phyloP scores from a whole-genome alignment of 2,113 vertebrate genomes.

The Hyla sarda region DNA sequence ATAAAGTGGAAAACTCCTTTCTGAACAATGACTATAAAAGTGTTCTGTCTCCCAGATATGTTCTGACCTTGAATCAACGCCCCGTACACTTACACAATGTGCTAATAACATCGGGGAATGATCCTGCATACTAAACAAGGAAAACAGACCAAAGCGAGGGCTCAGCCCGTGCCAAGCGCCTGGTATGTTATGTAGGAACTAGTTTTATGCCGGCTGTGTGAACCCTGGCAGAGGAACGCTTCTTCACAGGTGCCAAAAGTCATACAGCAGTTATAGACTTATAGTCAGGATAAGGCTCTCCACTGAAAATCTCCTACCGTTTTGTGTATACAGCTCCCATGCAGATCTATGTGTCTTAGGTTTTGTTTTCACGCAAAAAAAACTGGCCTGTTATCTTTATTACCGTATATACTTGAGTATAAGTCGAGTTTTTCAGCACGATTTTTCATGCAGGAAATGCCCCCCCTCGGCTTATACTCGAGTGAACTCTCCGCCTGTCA shows the following conservation, averaged over 20 bases:
- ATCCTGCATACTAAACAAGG: conserved; percentile 24
- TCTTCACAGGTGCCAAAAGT: neutral
- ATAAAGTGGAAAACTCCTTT: neutral
- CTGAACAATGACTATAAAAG: neutral
- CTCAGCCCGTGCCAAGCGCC: neutral
- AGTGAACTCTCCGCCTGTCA: too few relatives aligned
- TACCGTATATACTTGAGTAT: too few relatives aligned
- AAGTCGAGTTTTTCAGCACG: too few relatives aligned
- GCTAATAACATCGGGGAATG: conserved; percentile 28
- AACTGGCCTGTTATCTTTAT: too few relatives aligned
- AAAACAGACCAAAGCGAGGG: neutral
- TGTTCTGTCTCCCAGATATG: neutral
- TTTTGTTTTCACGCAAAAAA: too few relatives aligned
- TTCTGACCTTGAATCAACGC: neutral
- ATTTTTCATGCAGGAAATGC: too few relatives aligned
- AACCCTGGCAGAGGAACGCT: neutral
- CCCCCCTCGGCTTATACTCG: too few relatives aligned
- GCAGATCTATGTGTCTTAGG: too few relatives aligned
- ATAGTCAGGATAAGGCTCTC: neutral
- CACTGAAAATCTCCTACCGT: neutral
- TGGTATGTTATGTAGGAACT: conserved; percentile 1
- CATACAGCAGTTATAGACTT: neutral
- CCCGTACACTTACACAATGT: neutral
- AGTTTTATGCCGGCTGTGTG: neutral
- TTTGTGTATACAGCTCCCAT: neutral